Base-by-base conservation (phyloP, 2,888 invertebrate species). In the Synanthedon myopaeformis region DNA sequence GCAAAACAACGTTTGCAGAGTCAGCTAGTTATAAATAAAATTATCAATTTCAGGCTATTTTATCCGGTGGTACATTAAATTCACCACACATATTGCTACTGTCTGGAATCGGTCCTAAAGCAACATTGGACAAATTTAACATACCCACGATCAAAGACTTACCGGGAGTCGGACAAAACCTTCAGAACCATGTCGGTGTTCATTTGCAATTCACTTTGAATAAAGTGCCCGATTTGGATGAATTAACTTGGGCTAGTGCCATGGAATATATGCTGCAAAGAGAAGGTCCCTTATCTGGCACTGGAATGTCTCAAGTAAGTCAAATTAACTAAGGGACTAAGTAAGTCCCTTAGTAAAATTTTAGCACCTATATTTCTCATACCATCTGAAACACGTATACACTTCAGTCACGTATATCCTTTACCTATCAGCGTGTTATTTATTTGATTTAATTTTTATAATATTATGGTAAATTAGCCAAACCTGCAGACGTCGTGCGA, bases 181-280 rank as follows among this genome's bases (percentile, higher is more conserved):
- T 93, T 0, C 92, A 92, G 55, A 92, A 92, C 67, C 92, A 93
- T 62, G 91, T 92, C 0, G 90, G 92, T 0, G 90, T 90, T 41
- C 82, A 79, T 5, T 59, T 92, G 8, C 82, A 86, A n/a, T 92
- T 89, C 65, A 79, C 81, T 0, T 72, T 92, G 62, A 80, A 70
- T 4, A 84, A 89, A 54, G 81, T 87, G 49, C 82, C 87, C 0
- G 87, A 89, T 49, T 70, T 79, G 0, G 89, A 89, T 3, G 89
- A 90, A 50, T 66, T 92, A 52, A 89, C 89, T 59, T 92, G 92
- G 92, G 88, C 89, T 0, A 77, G 88, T 0, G 91, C 90, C 10
- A 73, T 89, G 61, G 89, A 92, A 53, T 93, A 92, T 66, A 71
- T 92, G 64, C 62, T 90, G 54, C 88, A 89, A 42, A 86, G 90